Percentiles rank a stretch among this genome's conserved stretches.
These are phyloP conservation scores for Cremastinae sp. DNA, from an alignment of 2,888 invertebrate species.

Conservation along the genomic window DNA sequence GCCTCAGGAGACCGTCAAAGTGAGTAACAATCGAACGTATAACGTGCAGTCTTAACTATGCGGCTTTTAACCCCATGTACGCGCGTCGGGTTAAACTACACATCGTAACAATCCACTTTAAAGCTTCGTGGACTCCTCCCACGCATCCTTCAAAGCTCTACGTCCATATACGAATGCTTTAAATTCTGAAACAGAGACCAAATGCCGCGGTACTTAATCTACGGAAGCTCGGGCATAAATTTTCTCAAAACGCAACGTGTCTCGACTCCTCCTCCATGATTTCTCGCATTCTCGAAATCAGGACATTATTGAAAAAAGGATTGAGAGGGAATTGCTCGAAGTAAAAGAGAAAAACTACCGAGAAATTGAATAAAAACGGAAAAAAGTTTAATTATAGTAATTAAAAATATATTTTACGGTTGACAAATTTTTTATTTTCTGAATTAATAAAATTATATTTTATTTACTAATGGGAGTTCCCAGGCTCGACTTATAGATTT, in stretches of 20 bases:
- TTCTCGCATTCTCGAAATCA: too few relatives aligned
- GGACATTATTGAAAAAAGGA: too few relatives aligned
- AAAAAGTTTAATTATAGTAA: too few relatives aligned
- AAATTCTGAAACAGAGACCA: slow-evolving; percentile 17
- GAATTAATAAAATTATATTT: too few relatives aligned
- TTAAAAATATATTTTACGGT: too few relatives aligned
- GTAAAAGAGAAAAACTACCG: too few relatives aligned
- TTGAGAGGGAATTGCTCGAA: too few relatives aligned
- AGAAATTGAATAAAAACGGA: too few relatives aligned
- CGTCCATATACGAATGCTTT: slow-evolving; percentile 1
- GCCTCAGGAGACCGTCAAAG: slow-evolving; percentile 76
- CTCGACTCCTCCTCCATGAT: not conserved
- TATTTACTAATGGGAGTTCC: too few relatives aligned
- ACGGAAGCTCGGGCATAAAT: slow-evolving; percentile 38
- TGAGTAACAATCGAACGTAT: slow-evolving; percentile 61
- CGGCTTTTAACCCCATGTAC: slow-evolving; percentile 1
- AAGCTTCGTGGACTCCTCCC: slow-evolving; percentile 15
- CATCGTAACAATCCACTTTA: slow-evolving; percentile 27
- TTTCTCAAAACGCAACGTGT: slow-evolving; percentile 29
- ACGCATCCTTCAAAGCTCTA: slow-evolving; percentile 13
- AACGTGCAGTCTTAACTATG: slow-evolving; percentile 32
- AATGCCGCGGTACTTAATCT: slow-evolving; percentile 42
- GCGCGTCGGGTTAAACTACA: slow-evolving; percentile 8
- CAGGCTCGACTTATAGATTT: too few relatives aligned
- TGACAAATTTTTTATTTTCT: too few relatives aligned